Percentiles rank a stretch among this genome's conserved stretches.
Conservation (phyloP, 2,113 vertebrate genomes). For the Alces alces region DNA sequence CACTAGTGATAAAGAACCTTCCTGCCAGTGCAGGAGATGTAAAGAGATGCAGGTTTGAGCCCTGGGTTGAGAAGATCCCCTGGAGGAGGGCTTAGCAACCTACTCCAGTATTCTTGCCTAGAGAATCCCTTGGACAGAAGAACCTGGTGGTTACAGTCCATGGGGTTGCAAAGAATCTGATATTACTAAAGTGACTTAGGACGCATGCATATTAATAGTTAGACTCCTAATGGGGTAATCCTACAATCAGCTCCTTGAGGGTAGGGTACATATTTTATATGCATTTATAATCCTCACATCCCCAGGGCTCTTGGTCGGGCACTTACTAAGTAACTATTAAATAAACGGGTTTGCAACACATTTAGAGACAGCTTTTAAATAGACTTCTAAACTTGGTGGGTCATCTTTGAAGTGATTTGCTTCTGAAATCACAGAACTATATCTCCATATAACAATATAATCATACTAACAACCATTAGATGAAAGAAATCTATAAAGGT, state of each 20-base stretch:
- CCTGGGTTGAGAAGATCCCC: neutral
- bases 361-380: neutral
- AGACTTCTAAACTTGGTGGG: neutral
- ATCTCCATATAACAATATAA: neutral
- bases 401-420: neutral
- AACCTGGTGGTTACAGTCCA: neutral
- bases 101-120: neutral
- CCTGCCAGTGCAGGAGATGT: neutral
- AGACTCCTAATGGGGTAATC: neutral
- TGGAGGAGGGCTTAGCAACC: neutral
- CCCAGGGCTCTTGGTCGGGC: neutral
- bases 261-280: neutral
- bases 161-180: neutral
- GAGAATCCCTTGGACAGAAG: neutral
- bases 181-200: neutral
- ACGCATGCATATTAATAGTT: neutral
- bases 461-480: neutral
- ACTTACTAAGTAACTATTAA: neutral
- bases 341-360: neutral
- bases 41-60: neutral
- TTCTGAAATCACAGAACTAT: conserved; percentile 16
- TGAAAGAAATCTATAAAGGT: neutral
- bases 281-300: neutral
- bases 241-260: neutral
- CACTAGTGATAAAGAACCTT: neutral